Conservation (phyloP, 2,113 vertebrate species). For the Passer montanus region DNA sequence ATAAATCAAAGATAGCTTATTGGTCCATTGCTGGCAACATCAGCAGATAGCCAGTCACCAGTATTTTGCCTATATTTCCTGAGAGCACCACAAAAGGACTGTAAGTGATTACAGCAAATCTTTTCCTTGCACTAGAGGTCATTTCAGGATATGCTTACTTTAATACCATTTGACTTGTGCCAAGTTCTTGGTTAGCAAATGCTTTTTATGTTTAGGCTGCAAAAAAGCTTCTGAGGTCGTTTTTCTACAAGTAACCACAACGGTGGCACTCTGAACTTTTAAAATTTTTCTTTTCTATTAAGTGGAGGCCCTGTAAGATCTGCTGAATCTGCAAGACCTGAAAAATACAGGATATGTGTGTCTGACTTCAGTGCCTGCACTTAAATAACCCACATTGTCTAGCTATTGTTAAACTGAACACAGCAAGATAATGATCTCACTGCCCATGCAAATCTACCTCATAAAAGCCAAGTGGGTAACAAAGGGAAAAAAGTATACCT, state of each 20-base stretch:
- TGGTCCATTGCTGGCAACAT: background rate
- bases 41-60: background rate
- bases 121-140: slow-evolving; percentile 59
- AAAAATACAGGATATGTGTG: slow-evolving; percentile 74
- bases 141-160: slow-evolving; percentile 71
- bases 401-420: slow-evolving; percentile 60
- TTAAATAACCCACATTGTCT: slow-evolving; percentile 78
- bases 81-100: slow-evolving; percentile 2
- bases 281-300: slow-evolving; percentile 53
- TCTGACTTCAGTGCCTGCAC: slow-evolving; percentile 80
- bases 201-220: slow-evolving; percentile 50
- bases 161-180: slow-evolving; percentile 22
- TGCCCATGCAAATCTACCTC: background rate
- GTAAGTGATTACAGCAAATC: slow-evolving; percentile 51
- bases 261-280: slow-evolving; percentile 56
- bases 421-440: slow-evolving; percentile 55
- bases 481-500: background rate
- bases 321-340: slow-evolving; percentile 76
- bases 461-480: slow-evolving; percentile 1
- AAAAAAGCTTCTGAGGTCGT: slow-evolving; percentile 7
- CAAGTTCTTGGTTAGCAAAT: slow-evolving; percentile 73
- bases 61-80: background rate
- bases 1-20: background rate
- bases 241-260: background rate
- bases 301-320: slow-evolving; percentile 67